Conservation (phyloP, 1,140 invertebrate genomes). For the Bombus sibiricus region DNA sequence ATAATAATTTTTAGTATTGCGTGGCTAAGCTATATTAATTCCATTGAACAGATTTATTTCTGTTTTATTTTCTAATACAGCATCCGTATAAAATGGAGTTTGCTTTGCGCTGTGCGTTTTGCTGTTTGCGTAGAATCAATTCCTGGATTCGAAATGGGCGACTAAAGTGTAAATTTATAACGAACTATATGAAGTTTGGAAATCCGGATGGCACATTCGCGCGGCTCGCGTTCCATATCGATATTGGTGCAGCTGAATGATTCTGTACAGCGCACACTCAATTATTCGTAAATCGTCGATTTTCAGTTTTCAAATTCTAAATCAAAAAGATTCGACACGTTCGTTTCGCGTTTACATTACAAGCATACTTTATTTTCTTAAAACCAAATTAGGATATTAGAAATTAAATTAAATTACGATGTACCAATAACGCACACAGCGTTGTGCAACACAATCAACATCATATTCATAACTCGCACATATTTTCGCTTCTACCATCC, state of each 20-base stretch:
- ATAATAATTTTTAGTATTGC: no score
- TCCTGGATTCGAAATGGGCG: not conserved
- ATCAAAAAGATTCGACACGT: not conserved
- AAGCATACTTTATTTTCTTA: no score
- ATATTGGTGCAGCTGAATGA: constrained; percentile 12
- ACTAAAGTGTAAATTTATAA: constrained; percentile 23
- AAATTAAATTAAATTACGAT: not conserved
- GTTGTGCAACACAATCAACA: no score
- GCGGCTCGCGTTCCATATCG: not conserved
- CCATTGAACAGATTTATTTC: no score
- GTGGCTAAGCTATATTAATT: no score
- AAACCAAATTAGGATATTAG: no score
- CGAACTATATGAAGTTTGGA: constrained; percentile 8
- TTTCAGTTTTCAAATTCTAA: not conserved
- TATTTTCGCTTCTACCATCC: no score
- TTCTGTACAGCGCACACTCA: not conserved
- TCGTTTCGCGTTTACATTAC: not conserved
- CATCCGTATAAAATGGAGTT: not conserved
- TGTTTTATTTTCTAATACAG: not conserved
- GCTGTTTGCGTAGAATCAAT: not conserved
- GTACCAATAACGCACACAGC: no score
- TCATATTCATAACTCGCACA: no score
- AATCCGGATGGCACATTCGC: constrained; percentile 1
- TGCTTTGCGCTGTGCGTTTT: not conserved
- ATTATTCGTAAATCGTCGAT: not conserved